phyloP scores from a whole-genome alignment of 2,797 vertebrate species.

The Momotus momota region DNA sequence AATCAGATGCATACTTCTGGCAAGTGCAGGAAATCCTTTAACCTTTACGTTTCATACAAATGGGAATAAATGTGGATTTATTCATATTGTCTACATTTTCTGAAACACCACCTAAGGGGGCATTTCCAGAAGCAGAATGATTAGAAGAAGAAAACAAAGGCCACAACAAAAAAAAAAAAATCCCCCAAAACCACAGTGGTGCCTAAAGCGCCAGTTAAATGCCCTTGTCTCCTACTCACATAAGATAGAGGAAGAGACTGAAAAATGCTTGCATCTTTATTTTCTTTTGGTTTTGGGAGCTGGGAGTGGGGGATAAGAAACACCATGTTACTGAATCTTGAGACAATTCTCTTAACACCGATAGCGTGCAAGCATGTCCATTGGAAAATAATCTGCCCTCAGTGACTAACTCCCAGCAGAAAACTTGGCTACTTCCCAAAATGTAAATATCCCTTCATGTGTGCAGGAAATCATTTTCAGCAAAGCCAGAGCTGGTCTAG shows the following conservation, averaged over 20 bases:
- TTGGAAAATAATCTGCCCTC: slow-evolving; percentile 4
- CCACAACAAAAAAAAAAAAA: neutral
- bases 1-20: slow-evolving; percentile 52
- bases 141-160: neutral
- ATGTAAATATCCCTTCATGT: slow-evolving; percentile 41
- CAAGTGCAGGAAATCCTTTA: slow-evolving; percentile 42
- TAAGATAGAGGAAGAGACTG: neutral
- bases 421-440: slow-evolving; percentile 5
- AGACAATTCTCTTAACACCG: neutral
- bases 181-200: neutral
- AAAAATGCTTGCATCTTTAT: neutral
- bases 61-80: slow-evolving; percentile 9
- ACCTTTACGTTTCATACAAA: slow-evolving; percentile 3
- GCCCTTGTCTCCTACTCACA: neutral
- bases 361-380: neutral
- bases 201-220: neutral
- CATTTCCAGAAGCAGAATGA: slow-evolving; percentile 7
- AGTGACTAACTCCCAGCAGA: slow-evolving; percentile 5
- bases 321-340: neutral
- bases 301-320: neutral
- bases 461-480: neutral
- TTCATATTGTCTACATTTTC: neutral
- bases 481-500: neutral
- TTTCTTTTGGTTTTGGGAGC: neutral
- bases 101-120: neutral